Conservation (phyloP, 1,140 invertebrate species). For the Zaprionus africanus region DNA sequence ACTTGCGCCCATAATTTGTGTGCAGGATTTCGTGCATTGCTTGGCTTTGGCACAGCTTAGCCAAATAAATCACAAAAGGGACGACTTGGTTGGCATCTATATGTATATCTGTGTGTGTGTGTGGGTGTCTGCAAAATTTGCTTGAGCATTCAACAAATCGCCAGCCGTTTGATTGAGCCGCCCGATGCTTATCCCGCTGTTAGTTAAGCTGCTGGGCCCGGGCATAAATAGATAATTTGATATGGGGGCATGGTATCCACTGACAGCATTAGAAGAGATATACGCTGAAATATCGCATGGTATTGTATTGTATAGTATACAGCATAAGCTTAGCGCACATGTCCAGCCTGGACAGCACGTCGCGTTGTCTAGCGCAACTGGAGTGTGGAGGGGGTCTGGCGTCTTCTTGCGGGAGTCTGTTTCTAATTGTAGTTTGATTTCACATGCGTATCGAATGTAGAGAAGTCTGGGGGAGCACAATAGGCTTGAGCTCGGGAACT, state of each 20-base stretch:
- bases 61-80: slow-evolving; percentile 76
- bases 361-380: slow-evolving; percentile 26
- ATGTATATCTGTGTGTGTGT: slow-evolving; percentile 32
- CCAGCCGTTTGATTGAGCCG: slow-evolving; percentile 60
- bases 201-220: slow-evolving; percentile 65
- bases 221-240: slow-evolving; percentile 70
- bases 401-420: slow-evolving; percentile 43
- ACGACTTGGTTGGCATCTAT: slow-evolving; percentile 32
- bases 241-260: slow-evolving; percentile 34
- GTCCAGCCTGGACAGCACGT: neutral
- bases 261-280: slow-evolving; percentile 61
- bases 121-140: slow-evolving; percentile 36
- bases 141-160: slow-evolving; percentile 67
- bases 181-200: slow-evolving; percentile 74
- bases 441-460: slow-evolving; percentile 75
- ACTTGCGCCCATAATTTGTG: slow-evolving; percentile 69
- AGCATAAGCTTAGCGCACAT: neutral
- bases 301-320: neutral
- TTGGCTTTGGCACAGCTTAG: slow-evolving; percentile 73
- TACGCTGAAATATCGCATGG: slow-evolving; percentile 5
- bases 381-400: slow-evolving; percentile 12
- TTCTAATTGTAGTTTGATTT: slow-evolving; percentile 81
- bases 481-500: neutral
- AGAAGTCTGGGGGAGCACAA: slow-evolving; percentile 45
- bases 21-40: slow-evolving; percentile 65